phyloP scores from a whole-genome alignment of 2,797 vertebrate genomes.

The Gymnoscopelus braueri region DNA sequence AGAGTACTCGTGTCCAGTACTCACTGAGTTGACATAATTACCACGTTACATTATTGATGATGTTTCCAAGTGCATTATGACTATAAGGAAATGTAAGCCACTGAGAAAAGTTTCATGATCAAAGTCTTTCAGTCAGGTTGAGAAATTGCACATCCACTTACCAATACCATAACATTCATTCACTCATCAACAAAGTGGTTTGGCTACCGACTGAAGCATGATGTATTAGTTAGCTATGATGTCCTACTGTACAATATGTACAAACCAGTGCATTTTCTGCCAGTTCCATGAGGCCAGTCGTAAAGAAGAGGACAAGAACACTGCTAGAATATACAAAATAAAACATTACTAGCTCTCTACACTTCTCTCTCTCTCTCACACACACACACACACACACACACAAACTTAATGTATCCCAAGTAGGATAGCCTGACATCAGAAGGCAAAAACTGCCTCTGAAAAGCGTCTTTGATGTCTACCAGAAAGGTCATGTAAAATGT shows the following conservation, averaged over 20 bases:
- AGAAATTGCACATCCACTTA: slow-evolving; percentile 9
- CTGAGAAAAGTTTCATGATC: slow-evolving; percentile 20
- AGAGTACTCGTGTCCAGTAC: slow-evolving; percentile 35
- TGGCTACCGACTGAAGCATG: slow-evolving; percentile 12
- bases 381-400: slow-evolving; percentile 49
- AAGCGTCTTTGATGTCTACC: slow-evolving; percentile 29
- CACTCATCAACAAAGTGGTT: slow-evolving; percentile 11
- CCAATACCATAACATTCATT: not conserved
- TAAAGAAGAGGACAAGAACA: slow-evolving; percentile 19
- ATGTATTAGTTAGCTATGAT: slow-evolving; percentile 4
- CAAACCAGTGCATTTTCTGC: slow-evolving; percentile 43
- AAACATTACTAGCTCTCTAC: slow-evolving; percentile 15
- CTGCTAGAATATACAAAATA: slow-evolving; percentile 58
- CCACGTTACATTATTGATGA: slow-evolving; percentile 8
- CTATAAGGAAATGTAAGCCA: slow-evolving; percentile 24
- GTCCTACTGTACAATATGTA: slow-evolving; percentile 38
- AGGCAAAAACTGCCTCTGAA: slow-evolving; percentile 41
- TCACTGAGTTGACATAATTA: slow-evolving; percentile 22
- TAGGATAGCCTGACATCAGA: slow-evolving; percentile 25
- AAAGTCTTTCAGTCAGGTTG: slow-evolving; percentile 43
- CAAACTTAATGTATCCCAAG: slow-evolving; percentile 14
- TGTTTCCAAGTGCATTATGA: not conserved
- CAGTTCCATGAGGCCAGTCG: slow-evolving; percentile 41
- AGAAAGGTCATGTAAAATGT: slow-evolving; percentile 31
- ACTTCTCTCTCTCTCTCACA: slow-evolving; percentile 32